These are phyloP conservation scores for Halisarca cf. caerulea DNA, from an alignment of 37 sponge, comb jelly and placozoan genomes.

Conservation along the genomic window DNA sequence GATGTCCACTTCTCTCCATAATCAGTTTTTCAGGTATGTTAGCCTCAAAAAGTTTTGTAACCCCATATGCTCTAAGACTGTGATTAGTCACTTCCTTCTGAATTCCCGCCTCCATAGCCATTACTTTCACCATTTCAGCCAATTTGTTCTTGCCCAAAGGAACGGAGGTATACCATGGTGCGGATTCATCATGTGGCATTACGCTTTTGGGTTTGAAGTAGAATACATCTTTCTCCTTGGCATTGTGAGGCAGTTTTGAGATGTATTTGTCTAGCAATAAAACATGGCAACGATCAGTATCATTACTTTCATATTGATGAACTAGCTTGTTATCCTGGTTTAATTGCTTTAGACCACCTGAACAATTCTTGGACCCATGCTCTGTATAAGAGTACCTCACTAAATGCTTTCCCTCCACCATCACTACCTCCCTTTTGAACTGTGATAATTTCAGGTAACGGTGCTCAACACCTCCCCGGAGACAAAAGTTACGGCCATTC, in stretches of 20 bases:
- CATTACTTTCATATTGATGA: conserved; percentile 29
- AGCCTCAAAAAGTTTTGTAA: not conserved
- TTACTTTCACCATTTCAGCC: not conserved
- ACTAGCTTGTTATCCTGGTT: conserved; percentile 17
- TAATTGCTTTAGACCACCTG: conserved; percentile 26
- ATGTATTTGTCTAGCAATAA: not conserved
- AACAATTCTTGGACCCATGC: conserved; percentile 27
- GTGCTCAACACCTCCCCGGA: conserved; percentile 24
- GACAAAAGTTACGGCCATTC: conserved; percentile 25
- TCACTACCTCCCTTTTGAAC: conserved; percentile 20
- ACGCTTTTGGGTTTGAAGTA: not conserved
- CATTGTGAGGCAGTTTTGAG: not conserved
- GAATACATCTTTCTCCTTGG: not conserved
- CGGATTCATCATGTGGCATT: too few species aligned
- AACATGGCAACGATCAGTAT: conserved; percentile 13
- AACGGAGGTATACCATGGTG: conserved; percentile 16
- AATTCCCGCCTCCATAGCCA: not conserved
- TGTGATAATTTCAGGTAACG: conserved; percentile 11
- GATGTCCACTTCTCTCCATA: conserved; percentile 17
- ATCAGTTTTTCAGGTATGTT: conserved; percentile 20
- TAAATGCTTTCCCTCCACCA: not conserved
- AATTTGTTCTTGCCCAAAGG: conserved; percentile 28
- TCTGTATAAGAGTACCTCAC: conserved; percentile 27
- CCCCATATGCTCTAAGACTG: conserved; percentile 21
- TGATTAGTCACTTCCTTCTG: conserved; percentile 4